phyloP scores from a whole-genome alignment of 2,113 vertebrate species.

The Myanophis thanlyinensis region DNA sequence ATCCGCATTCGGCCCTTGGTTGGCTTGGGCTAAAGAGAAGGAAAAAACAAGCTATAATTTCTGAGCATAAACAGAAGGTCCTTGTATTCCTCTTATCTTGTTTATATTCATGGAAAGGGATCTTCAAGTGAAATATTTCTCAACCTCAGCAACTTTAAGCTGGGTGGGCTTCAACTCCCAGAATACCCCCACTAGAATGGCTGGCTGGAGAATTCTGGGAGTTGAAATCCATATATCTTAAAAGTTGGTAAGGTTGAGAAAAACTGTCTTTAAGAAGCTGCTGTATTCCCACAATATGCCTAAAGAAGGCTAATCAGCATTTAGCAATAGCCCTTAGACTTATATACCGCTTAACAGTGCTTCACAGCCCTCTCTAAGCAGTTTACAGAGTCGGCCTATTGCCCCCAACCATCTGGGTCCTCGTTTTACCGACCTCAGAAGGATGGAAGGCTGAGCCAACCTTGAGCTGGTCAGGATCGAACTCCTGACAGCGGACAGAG shows the following conservation, averaged over 20 bases:
- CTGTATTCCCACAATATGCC: background rate
- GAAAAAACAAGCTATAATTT: too few species aligned
- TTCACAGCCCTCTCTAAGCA: background rate
- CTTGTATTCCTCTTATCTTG: background rate
- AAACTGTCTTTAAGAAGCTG: background rate
- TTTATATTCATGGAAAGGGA: background rate
- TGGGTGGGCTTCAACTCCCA: background rate
- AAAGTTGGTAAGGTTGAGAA: background rate
- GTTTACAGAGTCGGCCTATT: background rate
- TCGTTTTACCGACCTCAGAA: background rate
- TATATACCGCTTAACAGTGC: background rate
- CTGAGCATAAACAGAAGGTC: background rate
- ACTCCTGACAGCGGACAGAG: background rate
- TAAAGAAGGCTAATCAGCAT: background rate
- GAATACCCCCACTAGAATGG: background rate
- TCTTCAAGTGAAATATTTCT: background rate
- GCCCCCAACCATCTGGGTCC: background rate
- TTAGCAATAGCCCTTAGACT: too few species aligned
- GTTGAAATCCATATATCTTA: background rate
- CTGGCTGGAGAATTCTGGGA: background rate
- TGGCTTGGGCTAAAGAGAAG: slow-evolving; percentile 78
- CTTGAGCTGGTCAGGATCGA: background rate
- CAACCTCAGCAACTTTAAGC: background rate
- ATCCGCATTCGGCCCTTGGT: slow-evolving; percentile 94
- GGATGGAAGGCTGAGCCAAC: background rate